Evolutionary conservation across 2,797 vertebrate species (phyloP).

Genomic region (Arremon brunneinucha): DNA sequence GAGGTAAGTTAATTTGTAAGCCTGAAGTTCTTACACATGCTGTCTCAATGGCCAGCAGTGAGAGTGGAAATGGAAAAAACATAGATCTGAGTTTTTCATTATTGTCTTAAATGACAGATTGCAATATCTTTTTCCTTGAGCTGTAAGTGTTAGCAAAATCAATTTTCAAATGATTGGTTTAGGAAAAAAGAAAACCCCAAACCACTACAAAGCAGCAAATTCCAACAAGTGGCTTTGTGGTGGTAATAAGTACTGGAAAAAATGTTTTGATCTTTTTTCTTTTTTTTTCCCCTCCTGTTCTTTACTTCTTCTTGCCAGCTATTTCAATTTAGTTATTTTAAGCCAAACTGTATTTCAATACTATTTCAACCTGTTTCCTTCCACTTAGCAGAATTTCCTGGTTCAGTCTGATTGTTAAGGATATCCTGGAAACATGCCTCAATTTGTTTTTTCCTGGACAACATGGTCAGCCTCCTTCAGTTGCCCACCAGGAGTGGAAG

Average conservation of each 20-base stretch:
- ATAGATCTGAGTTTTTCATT: neutral
- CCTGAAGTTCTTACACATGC: neutral
- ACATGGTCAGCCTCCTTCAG: neutral
- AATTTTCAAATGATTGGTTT: neutral
- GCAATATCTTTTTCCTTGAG: neutral
- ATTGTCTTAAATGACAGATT: neutral
- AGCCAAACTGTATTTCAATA: neutral
- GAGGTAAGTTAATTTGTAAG: constrained; percentile 61
- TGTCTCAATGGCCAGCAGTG: neutral
- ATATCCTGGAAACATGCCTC: neutral
- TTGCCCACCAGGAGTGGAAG: neutral
- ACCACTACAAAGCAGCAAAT: neutral
- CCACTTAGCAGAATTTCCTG: neutral
- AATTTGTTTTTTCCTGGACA: neutral
- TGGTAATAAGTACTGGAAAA: neutral
- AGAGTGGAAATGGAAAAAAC: neutral
- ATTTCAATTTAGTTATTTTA: neutral
- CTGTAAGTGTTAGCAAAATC: constrained; percentile 7
- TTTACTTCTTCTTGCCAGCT: neutral
- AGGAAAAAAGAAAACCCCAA: neutral
- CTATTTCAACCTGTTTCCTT: neutral
- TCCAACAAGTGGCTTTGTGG: neutral
- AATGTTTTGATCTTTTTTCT: neutral
- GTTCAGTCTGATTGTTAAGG: neutral
- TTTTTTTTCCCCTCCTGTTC: rapidly evolving